Percentiles rank a stretch among this genome's conserved stretches.
Conservation (phyloP, 2,888 invertebrate species). For the Drosophila monieri region DNA sequence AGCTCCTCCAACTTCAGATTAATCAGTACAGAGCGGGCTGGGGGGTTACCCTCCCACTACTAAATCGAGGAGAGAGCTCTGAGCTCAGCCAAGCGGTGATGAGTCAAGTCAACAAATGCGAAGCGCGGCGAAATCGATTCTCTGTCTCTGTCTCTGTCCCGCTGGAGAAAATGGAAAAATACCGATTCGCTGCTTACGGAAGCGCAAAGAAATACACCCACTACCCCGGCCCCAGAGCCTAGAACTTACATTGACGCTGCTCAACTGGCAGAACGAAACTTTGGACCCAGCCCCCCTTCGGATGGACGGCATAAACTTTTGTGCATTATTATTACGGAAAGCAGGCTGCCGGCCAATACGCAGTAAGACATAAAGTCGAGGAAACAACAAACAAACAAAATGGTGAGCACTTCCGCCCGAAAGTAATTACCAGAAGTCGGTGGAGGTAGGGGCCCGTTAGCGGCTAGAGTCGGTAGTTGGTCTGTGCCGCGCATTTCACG, state of each 20-base stretch:
- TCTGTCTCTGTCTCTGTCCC: constrained; percentile 27
- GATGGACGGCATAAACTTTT: constrained; percentile 33
- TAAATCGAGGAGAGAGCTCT: constrained; percentile 31
- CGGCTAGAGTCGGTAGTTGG: constrained; percentile 24
- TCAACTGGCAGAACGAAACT: constrained; percentile 63
- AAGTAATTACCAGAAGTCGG: constrained; percentile 48
- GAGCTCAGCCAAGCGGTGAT: constrained; percentile 46
- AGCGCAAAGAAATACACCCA: constrained; percentile 77
- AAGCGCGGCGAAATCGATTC: constrained; percentile 71
- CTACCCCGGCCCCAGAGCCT: constrained; percentile 25
- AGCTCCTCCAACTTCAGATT: constrained; percentile 52
- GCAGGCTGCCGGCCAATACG: constrained; percentile 58
- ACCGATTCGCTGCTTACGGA: constrained; percentile 67
- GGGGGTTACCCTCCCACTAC: constrained; percentile 31
- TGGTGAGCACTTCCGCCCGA: constrained; percentile 55
- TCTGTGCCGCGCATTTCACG: constrained; percentile 64
- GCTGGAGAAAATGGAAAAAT: constrained; percentile 26
- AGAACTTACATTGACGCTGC: constrained; percentile 39
- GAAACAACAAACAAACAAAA: constrained; percentile 50
- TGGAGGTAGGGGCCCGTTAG: background rate
- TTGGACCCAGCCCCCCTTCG: constrained; percentile 35
- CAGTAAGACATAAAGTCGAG: constrained; percentile 50
- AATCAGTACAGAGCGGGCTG: constrained; percentile 41
- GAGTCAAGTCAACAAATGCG: constrained; percentile 57
- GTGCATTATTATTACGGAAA: constrained; percentile 41